Conservation (phyloP, 1,140 invertebrate genomes). For the Orussus abietinus region DNA sequence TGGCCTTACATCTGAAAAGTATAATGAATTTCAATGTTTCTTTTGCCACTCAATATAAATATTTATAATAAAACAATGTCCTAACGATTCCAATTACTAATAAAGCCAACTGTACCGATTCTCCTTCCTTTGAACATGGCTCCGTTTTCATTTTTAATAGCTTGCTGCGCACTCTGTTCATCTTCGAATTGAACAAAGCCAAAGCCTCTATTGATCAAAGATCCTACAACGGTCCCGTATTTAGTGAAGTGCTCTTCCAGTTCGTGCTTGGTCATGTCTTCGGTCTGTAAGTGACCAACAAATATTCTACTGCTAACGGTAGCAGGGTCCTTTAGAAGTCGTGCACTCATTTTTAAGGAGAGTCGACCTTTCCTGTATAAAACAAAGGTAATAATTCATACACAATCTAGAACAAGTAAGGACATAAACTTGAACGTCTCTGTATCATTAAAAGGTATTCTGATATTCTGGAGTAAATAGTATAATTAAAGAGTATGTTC, state of each 20-base stretch:
- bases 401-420: conserved; percentile 1
- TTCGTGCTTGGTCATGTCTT: conserved; percentile 62
- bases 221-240: conserved; percentile 69
- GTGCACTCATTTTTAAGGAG: conserved; percentile 36
- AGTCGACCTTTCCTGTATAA: not conserved
- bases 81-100: conserved; percentile 5
- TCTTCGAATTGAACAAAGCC: conserved; percentile 82
- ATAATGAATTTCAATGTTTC: conserved; percentile 7
- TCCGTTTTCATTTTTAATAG: conserved; percentile 67
- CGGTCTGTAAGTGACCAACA: conserved; percentile 67
- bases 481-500: not conserved
- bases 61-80: not conserved
- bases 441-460: not conserved
- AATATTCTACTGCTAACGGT: conserved; percentile 70
- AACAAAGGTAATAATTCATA: too few relatives aligned
- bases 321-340: conserved; percentile 63
- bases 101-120: conserved; percentile 44
- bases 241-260: conserved; percentile 70
- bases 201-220: conserved; percentile 72
- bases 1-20: conserved; percentile 55
- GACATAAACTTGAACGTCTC: too few relatives aligned
- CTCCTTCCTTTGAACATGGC: conserved; percentile 65
- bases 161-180: conserved; percentile 68
- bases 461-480: not conserved
- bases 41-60: not conserved